Base-by-base conservation (phyloP, 2,888 invertebrate genomes). In the Marasmarcha lunaedactyla region DNA sequence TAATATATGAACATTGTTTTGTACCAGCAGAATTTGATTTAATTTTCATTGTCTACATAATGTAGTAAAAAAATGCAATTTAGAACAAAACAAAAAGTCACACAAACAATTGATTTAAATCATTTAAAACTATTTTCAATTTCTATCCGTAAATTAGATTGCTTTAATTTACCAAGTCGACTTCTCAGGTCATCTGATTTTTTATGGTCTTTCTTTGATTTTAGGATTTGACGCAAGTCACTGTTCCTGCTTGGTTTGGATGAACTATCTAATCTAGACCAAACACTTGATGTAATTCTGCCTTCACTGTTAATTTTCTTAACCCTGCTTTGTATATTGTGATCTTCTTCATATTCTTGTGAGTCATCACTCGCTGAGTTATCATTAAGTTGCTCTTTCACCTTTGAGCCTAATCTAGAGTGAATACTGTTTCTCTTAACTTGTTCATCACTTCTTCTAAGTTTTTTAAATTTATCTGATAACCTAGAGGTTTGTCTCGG, bases 271-370 rank as follows among this genome's bases (percentile, higher is more conserved):
- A 87, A 58, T 62, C 87, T 76, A 4, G 86, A 78, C 87, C 87
- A 88, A 3, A 88, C 87, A 55, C 74, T 85, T 4, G 71, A 74
- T 11, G 68, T 62, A 38, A 65, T 64, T 38, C 62, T 71, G 33
- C 52, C 59, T 9, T 14, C 13, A 34, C 34, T 34, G 4, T 9
- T 13, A 4, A 81, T 64, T 61, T 69, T 79, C 54, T 84, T 77
- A 35, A 87, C 86, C 51, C 84, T 78, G 52, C 87, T 87, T 59
- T 83, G 81, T 11, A 85, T 71, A 53, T 85, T 60, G 42, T 59
- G 55, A 44, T 73, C 72, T 33, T 4, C 6, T n/a, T 30, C 30
- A 6, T 6, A 9, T 25, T 25, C 25, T 25, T n/a, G 33, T 13
- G 62, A 57, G 45, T 64, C 57, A 42, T 63, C 65, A 40, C 63